Percentiles rank a stretch among this genome's conserved stretches.
phyloP scores from a whole-genome alignment of 2,888 invertebrate species.

The Plebejus argus region DNA sequence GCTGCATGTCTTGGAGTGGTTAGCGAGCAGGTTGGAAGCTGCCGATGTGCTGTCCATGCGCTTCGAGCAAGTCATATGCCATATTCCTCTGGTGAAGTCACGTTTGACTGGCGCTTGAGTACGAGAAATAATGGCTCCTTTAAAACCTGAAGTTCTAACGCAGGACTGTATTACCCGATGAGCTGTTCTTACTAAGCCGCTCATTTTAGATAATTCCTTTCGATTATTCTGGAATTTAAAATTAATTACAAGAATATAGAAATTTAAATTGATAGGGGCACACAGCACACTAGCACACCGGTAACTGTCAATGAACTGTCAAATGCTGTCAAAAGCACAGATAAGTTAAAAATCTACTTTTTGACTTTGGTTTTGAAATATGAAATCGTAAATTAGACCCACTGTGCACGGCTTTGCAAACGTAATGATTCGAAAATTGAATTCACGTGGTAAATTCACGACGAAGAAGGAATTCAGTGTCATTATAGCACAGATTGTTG shows the following conservation, averaged over 20 bases:
- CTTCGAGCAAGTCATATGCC: slow-evolving; percentile 84
- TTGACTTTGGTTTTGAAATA: too few species aligned
- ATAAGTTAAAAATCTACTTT: too few species aligned
- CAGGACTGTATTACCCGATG: slow-evolving; percentile 73
- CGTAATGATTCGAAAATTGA: too few species aligned
- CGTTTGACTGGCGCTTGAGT: slow-evolving; percentile 76
- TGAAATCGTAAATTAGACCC: too few species aligned
- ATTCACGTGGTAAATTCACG: too few species aligned
- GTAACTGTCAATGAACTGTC: neutral
- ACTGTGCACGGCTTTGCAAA: too few species aligned
- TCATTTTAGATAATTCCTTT: slow-evolving; percentile 78
- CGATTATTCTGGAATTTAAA: neutral
- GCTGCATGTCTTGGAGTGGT: slow-evolving; percentile 83
- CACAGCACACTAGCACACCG: slow-evolving; percentile 12
- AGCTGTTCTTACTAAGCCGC: slow-evolving; percentile 83
- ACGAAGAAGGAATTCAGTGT: too few species aligned
- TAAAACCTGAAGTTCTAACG: slow-evolving; percentile 61
- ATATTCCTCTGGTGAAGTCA: slow-evolving; percentile 85
- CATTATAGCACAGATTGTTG: too few species aligned
- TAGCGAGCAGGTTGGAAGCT: slow-evolving; percentile 68
- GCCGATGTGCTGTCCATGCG: slow-evolving; percentile 59
- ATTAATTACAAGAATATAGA: neutral
- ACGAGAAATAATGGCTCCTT: slow-evolving; percentile 63
- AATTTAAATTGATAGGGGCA: neutral
- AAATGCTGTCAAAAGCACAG: too few species aligned